These are phyloP conservation scores for Chloroceryle inda DNA, from an alignment of 2,797 vertebrate species.

Conservation along the genomic window DNA sequence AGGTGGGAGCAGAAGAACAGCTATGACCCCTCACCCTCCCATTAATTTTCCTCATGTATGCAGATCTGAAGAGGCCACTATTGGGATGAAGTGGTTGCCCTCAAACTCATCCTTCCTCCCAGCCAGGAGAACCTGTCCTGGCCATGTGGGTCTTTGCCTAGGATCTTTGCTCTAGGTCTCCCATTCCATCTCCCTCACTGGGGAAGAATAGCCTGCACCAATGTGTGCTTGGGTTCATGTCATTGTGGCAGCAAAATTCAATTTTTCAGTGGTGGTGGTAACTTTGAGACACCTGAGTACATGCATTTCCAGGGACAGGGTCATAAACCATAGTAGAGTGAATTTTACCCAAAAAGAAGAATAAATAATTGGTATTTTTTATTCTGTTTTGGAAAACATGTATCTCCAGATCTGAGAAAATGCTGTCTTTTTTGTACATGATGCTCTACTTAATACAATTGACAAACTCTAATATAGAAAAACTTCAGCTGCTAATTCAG, in stretches of 20 bases:
- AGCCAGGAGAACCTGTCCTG: background rate
- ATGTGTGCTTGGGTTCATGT: background rate
- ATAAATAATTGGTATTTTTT: background rate
- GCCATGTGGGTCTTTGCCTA: fast-evolving
- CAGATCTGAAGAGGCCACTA: background rate
- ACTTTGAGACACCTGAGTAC: background rate
- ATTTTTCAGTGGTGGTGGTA: background rate
- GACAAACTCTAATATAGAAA: slow-evolving; percentile 8
- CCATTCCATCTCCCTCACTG: background rate
- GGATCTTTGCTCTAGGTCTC: background rate
- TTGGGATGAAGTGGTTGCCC: too few species aligned
- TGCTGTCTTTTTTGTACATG: background rate
- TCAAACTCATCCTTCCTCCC: background rate
- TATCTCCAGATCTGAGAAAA: background rate
- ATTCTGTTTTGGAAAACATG: background rate
- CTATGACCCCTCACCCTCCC: background rate
- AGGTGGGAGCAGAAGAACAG: background rate
- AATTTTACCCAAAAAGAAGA: background rate
- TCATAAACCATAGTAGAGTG: background rate
- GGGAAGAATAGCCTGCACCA: background rate
- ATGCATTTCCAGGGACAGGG: background rate
- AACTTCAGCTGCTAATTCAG: slow-evolving; percentile 60
- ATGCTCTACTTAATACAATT: background rate
- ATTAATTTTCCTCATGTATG: background rate
- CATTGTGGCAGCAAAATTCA: background rate